These are phyloP conservation scores for Nezara viridula DNA, from an alignment of 2,888 invertebrate species.

Conservation along the genomic window DNA sequence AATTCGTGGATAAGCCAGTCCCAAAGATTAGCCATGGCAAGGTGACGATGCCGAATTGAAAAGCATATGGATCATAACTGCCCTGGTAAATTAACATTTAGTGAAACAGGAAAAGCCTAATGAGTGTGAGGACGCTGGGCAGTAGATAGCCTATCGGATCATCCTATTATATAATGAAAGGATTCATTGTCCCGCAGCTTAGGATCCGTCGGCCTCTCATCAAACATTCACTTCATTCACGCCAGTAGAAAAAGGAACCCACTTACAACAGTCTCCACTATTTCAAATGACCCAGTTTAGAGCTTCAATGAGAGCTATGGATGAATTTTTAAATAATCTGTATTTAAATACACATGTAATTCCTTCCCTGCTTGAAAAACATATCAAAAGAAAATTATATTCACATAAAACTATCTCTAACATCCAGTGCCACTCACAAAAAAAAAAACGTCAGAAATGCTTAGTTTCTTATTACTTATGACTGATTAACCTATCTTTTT, in stretches of 20 bases:
- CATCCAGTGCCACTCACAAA: too few relatives aligned
- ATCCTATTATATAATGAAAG: constrained; percentile 13
- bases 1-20: too few relatives aligned
- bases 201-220: background rate
- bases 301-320: background rate
- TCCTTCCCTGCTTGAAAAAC: too few relatives aligned
- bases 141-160: constrained; percentile 27
- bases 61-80: background rate
- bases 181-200: background rate
- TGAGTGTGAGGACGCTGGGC: constrained; percentile 5
- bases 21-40: background rate
- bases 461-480: too few relatives aligned
- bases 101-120: constrained; percentile 32
- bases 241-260: background rate
- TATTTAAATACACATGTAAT: too few relatives aligned
- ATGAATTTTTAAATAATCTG: background rate
- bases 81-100: background rate
- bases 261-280: background rate
- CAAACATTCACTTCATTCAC: constrained; percentile 16
- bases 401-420: too few relatives aligned
- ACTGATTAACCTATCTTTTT: too few relatives aligned
- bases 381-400: too few relatives aligned
- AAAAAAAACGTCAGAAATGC: too few relatives aligned
- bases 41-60: background rate
- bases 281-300: background rate